These are phyloP conservation scores for Sciurus niger DNA, from an alignment of 2,113 vertebrate genomes.

Conservation along the genomic window DNA sequence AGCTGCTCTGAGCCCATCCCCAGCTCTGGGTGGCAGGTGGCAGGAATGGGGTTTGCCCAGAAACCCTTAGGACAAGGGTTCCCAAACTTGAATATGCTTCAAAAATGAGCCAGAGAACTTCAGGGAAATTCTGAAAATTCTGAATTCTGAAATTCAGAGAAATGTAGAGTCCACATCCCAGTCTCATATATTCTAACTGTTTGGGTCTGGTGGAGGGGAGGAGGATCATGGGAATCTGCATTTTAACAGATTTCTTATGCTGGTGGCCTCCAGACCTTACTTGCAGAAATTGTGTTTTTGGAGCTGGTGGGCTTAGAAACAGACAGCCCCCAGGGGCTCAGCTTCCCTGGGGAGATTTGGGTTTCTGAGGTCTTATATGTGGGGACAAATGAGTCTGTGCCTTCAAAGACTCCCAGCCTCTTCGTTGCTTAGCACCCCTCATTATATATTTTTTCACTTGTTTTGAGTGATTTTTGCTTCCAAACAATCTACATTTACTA, in stretches of 20 bases:
- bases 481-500: not conserved
- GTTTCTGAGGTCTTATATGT: not conserved
- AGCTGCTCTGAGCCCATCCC: constrained; percentile 61
- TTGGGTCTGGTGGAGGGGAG: not conserved
- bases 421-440: not conserved
- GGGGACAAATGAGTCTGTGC: not conserved
- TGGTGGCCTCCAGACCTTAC: not conserved
- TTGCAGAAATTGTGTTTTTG: not conserved
- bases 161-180: not conserved
- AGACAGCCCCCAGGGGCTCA: not conserved
- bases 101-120: not conserved
- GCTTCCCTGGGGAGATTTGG: not conserved
- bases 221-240: not conserved
- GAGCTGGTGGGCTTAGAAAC: not conserved
- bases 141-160: not conserved
- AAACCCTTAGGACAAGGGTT: not conserved
- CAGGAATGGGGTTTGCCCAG: constrained; percentile 11
- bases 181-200: not conserved
- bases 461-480: constrained; percentile 30
- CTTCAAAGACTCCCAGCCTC: not conserved
- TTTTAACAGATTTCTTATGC: not conserved
- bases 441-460: not conserved
- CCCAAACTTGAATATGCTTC: not conserved
- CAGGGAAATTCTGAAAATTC: not conserved
- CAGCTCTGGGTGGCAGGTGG: constrained; percentile 82